Base-by-base conservation (phyloP, 2,113 vertebrate species). In the Neogobius melanostomus region DNA sequence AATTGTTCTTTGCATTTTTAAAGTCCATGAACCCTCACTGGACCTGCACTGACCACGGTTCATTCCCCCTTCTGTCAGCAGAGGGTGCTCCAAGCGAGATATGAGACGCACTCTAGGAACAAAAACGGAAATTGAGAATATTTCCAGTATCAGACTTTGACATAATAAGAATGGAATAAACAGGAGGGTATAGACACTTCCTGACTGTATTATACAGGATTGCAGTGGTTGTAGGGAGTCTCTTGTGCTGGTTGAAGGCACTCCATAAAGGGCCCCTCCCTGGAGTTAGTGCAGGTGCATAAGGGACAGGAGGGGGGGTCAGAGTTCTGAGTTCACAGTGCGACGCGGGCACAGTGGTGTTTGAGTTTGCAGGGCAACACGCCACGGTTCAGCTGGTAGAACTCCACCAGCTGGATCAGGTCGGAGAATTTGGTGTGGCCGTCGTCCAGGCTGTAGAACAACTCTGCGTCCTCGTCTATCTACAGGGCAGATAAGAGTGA, bases 351-450 rank as follows among this genome's bases (percentile, higher is more conserved):
- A 79, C 98, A 99, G 86, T 97, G 96, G 90, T 99, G 96, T 90
- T 95, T 98, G 79, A 99, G 93, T 85, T 94, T 98, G 92, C 95
- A 98, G 81, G 98, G 97, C 82, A 99, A 91, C 60, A 95, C 92
- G 6, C 96, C 96, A 75, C 94, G 95, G 91, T 99, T 99, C 72
- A 99, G 94, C 68, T 97, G 96, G 88, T 99, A 96, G 83, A 99
- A 99, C 83, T 99, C 98, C 89, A 99, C 97, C 76, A 99, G 89
- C 90, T 99, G 98, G 82, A 97, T 97, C 81, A 99, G 94, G 92
- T 99, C 97, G 45, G 93, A 95, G 89, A 99, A 99, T 70, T 93
- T 94, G 0, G 96, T 99, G 82, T 97, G 95, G 71, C 95, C 95
- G 2, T 99, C 96, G 71, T 99, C 97, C 81, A 98, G 91, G n/a